Percentiles rank a stretch among this genome's conserved stretches.
Conservation (phyloP, 1,140 invertebrate species). For the Bombus picipes region DNA sequence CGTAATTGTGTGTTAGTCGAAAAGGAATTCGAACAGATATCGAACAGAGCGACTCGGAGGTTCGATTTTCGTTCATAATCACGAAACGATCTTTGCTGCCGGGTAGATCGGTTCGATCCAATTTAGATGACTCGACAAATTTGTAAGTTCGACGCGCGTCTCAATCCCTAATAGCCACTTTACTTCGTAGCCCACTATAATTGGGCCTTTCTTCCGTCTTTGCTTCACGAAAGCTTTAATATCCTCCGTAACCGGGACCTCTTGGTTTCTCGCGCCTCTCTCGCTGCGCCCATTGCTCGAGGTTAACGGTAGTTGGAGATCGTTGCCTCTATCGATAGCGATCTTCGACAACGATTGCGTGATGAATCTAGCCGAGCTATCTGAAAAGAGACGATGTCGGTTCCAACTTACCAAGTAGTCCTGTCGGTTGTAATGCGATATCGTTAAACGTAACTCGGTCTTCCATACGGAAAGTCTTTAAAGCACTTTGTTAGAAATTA, state of each 20-base stretch:
- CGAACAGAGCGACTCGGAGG: neutral
- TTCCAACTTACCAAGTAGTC: neutral
- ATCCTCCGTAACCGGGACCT: conserved; percentile 24
- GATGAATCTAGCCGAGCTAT: conserved; percentile 10
- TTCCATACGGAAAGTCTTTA: neutral
- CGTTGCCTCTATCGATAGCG: conserved; percentile 41
- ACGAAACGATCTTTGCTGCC: conserved; percentile 6
- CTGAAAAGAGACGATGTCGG: conserved; percentile 11
- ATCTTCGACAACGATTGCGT: conserved; percentile 49
- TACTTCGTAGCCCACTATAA: conserved; percentile 57
- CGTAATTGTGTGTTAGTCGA: neutral
- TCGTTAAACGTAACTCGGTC: neutral
- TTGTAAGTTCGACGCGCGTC: conserved; percentile 60
- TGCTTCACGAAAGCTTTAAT: conserved; percentile 63
- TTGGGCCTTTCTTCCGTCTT: conserved; percentile 67
- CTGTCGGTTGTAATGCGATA: too few relatives aligned
- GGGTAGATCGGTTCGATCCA: conserved; percentile 17
- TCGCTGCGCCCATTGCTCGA: neutral
- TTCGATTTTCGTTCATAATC: conserved; percentile 15
- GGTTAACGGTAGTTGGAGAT: conserved; percentile 49
- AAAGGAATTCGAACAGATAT: neutral
- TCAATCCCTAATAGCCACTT: conserved; percentile 65
- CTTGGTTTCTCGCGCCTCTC: conserved; percentile 35
- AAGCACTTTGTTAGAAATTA: too few relatives aligned
- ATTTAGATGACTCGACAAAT: conserved; percentile 62